Percentiles rank a stretch among this genome's conserved stretches.
Conservation (phyloP, 2,113 vertebrate species). For the Eulemur rufifrons region DNA sequence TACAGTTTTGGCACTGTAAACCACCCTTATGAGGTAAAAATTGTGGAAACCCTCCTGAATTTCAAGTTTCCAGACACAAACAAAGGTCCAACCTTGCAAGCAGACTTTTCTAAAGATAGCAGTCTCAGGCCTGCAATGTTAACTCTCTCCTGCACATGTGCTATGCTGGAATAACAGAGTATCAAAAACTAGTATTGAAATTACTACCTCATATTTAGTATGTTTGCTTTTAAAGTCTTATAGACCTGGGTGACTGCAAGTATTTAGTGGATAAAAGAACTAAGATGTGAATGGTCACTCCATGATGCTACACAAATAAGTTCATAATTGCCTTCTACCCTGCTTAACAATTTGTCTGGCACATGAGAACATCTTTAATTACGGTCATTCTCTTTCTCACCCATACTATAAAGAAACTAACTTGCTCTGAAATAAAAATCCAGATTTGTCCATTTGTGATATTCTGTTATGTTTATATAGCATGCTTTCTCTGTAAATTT, state of each 20-base stretch:
- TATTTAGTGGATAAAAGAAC: neutral
- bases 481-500: neutral
- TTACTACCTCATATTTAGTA: neutral
- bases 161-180: neutral
- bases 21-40: neutral
- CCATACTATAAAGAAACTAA: neutral
- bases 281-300: neutral
- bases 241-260: neutral
- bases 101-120: neutral
- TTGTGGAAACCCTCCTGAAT: neutral
- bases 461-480: neutral
- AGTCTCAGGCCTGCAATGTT: neutral
- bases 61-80: neutral
- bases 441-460: neutral
- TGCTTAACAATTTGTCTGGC: neutral
- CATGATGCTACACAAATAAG: neutral
- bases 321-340: neutral
- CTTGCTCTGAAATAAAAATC: neutral
- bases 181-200: neutral
- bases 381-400: neutral
- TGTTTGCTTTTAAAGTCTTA: neutral
- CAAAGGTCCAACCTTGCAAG: neutral
- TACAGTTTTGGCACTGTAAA: neutral
- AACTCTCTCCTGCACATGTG: neutral
- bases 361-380: neutral